Evolutionary conservation across 2,888 invertebrate species (phyloP), one percentile per base, ranked within the genome.

Genomic region (Trachelus stipa): DNA sequence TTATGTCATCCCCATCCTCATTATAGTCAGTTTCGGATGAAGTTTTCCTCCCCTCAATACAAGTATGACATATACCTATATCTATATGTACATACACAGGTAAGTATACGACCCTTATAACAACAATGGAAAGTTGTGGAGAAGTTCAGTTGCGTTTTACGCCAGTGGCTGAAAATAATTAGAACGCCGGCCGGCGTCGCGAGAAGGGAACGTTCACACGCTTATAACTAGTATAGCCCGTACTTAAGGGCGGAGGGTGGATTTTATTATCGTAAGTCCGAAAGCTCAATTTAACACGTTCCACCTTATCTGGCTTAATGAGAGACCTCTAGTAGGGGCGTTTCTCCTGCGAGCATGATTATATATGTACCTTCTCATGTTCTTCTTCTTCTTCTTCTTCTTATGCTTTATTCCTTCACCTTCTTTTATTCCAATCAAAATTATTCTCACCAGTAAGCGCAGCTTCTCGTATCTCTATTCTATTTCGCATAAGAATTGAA

Each of bases 1-100:
- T 56, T 23, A 2, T 23, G 56, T 23, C 56, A 56, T 56, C 23
- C 56, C 23, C 56, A 23, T 56, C 56, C 56, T 23, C 56, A 56
- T 56, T 56, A 56, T 56, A 56, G 56, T 56, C 56, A 23, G 76
- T 23, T 69, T 76, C 77, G 80, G 79, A 79, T 80, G 78, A 80
- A 81, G 79, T 81, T 80, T 75, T 68, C 78, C 73, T 76, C 73
- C 73, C 12, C 30, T 68, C 3, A 33, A 31, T 23, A 35, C 3
- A 73, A 4, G 40, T 73, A 23, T 33, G 23, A 23, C n/a, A 6
- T 11, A 34, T 30, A 73, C 37, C 37, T 31, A 34, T n/a, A 77
- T n/a, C 68, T 35, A n/a, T 34, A n/a, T 34, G 12, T 30, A 30
- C 31, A 33, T 33, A 74, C 23, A 23, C 56, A n/a, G 31, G 71